phyloP scores from a whole-genome alignment of 1,140 invertebrate species.

The Heliothis subflexa region DNA sequence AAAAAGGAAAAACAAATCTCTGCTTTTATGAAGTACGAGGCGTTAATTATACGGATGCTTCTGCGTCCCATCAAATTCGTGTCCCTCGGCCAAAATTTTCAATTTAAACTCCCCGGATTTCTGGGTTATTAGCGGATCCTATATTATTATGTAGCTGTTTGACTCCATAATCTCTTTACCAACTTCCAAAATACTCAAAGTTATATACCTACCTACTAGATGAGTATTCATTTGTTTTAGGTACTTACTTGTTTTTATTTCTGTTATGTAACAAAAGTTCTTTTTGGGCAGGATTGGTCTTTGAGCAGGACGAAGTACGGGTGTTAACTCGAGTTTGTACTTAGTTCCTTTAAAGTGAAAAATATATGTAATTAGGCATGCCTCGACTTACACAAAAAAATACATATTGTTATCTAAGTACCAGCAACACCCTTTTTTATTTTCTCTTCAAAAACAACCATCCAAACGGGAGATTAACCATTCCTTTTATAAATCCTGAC shows the following conservation, averaged over 20 bases:
- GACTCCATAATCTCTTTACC: background rate
- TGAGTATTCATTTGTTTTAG: background rate
- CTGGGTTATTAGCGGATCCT: background rate
- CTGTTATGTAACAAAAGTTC: too few species aligned
- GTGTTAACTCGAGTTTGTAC: too few species aligned
- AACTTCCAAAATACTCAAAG: background rate
- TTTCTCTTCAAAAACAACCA: background rate
- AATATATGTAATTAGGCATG: too few species aligned
- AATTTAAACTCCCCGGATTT: slow-evolving; percentile 19
- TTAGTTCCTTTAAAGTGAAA: too few species aligned
- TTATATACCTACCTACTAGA: background rate
- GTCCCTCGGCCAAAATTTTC: slow-evolving; percentile 29
- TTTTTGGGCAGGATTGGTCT: too few species aligned
- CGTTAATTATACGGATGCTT: slow-evolving; percentile 32
- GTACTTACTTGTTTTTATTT: background rate
- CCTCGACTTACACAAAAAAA: background rate
- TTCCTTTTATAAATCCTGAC: slow-evolving; percentile 13
- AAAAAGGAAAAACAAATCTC: slow-evolving; percentile 17
- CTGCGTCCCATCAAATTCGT: slow-evolving; percentile 8
- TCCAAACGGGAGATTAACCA: slow-evolving; percentile 1
- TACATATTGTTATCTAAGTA: background rate
- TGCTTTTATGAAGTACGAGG: slow-evolving; percentile 13
- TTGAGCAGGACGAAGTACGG: too few species aligned
- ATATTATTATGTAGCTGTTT: background rate
- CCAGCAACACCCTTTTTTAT: background rate